Evolutionary conservation across 2,113 vertebrate species (phyloP).

Genomic region (Manacus vitellinus): DNA sequence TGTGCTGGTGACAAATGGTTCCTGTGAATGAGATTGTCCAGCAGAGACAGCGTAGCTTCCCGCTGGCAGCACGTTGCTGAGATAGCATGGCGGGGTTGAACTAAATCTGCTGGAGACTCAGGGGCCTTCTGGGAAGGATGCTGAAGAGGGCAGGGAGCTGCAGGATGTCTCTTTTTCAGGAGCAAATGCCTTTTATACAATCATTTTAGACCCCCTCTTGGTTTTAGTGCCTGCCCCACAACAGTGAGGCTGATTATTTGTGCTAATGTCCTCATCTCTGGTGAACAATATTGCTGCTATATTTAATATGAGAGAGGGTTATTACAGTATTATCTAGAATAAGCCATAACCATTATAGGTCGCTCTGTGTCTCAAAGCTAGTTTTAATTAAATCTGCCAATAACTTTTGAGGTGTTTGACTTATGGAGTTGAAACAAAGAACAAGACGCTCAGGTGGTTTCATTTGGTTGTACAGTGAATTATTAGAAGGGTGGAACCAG

Average conservation of each 20-base stretch:
- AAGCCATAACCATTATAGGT: not conserved
- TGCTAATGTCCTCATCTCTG: slow-evolving; percentile 25
- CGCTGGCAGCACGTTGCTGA: not conserved
- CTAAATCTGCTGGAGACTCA: not conserved
- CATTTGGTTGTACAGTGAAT: not conserved
- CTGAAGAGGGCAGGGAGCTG: not conserved
- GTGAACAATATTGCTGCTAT: slow-evolving; percentile 24
- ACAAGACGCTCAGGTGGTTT: not conserved
- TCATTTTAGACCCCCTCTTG: not conserved
- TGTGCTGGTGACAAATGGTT: not conserved
- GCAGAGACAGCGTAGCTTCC: not conserved
- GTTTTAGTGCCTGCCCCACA: not conserved
- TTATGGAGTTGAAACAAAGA: slow-evolving; percentile 10
- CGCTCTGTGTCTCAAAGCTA: not conserved
- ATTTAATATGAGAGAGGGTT: slow-evolving; percentile 33
- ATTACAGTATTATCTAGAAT: slow-evolving; percentile 14
- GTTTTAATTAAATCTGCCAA: slow-evolving; percentile 45
- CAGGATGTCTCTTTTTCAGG: not conserved
- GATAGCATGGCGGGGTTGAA: not conserved
- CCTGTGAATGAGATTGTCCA: fast-evolving
- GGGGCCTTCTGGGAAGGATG: not conserved
- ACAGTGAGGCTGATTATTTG: not conserved
- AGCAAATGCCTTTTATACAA: not conserved
- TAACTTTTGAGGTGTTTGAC: slow-evolving; percentile 3
- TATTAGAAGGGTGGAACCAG: not conserved